A percentile compares a stretch with the other conserved stretches of the same genome.
These are phyloP conservation scores for Sinocyclocheilus rhinocerous DNA, from an alignment of 2,113 vertebrate species.

Conservation along the genomic window DNA sequence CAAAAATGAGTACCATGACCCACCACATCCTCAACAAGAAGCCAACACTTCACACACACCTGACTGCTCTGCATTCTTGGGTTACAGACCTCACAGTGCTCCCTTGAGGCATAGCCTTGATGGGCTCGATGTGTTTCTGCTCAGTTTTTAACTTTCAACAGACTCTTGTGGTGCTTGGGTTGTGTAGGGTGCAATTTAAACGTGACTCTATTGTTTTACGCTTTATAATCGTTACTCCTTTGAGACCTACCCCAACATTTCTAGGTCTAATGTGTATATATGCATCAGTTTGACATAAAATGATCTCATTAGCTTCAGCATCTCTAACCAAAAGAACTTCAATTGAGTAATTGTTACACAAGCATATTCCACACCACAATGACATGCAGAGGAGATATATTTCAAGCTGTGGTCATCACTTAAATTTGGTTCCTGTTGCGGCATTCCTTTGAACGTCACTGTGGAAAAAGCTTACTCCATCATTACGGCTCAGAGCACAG, in stretches of 20 bases:
- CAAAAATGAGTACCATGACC: conserved; percentile 62
- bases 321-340: conserved; percentile 19
- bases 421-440: conserved; percentile 22
- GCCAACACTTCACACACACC: conserved; percentile 32
- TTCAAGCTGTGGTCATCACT: conserved; percentile 39
- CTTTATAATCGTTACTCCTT: neutral
- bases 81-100: conserved; percentile 46
- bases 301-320: conserved; percentile 13
- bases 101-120: neutral
- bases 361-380: conserved; percentile 37
- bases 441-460: conserved; percentile 39
- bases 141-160: neutral
- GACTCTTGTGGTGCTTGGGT: neutral
- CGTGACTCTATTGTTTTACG: neutral
- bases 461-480: conserved; percentile 32
- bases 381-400: conserved; percentile 31
- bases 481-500: conserved; percentile 14
- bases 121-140: neutral
- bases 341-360: conserved; percentile 35
- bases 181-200: neutral
- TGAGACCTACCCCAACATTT: neutral
- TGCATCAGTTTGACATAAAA: conserved; percentile 19
- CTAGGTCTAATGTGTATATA: neutral
- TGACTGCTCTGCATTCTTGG: conserved; percentile 19
- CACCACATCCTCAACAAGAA: conserved; percentile 66